Evolutionary conservation across 2,113 vertebrate genomes (phyloP).

Genomic region (Sminthopsis crassicaudata): DNA sequence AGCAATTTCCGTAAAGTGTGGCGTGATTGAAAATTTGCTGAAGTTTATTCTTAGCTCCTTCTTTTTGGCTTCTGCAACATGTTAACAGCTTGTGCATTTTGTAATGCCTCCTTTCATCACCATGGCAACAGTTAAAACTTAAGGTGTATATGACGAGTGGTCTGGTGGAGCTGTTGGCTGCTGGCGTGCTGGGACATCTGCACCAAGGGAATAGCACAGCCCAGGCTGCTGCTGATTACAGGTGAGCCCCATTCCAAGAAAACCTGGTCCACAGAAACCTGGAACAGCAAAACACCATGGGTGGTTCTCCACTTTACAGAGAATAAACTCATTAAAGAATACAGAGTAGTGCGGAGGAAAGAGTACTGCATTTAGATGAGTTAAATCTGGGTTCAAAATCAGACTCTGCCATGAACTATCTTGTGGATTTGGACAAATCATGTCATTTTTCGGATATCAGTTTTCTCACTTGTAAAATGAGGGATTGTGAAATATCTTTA

Average conservation of each 20-base stretch:
- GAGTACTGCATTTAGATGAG: not conserved
- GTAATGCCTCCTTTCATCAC: slow-evolving; percentile 85
- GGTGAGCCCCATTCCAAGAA: slow-evolving; percentile 18
- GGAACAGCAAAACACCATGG: slow-evolving; percentile 32
- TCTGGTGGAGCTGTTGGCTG: slow-evolving; percentile 76
- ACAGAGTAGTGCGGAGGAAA: not conserved
- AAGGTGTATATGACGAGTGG: slow-evolving; percentile 79
- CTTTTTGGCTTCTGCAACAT: slow-evolving; percentile 81
- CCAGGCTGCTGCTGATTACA: not conserved
- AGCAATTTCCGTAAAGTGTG: slow-evolving; percentile 72
- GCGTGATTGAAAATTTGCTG: slow-evolving; percentile 77
- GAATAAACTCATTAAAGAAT: not conserved
- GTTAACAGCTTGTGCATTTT: slow-evolving; percentile 88
- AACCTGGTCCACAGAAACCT: not conserved
- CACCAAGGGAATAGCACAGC: slow-evolving; percentile 66
- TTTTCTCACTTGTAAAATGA: not conserved
- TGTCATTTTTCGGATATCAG: not conserved
- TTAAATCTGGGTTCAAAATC: not conserved
- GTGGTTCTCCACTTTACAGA: slow-evolving; percentile 18
- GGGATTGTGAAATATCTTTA: not conserved
- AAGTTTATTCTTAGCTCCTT: slow-evolving; percentile 87
- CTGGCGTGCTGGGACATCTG: slow-evolving; percentile 47
- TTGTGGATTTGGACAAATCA: not conserved
- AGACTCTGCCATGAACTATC: not conserved
- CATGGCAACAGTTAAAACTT: slow-evolving; percentile 87